Conservation (phyloP, 2,113 vertebrate genomes). For the Leucoraja erinaceus region DNA sequence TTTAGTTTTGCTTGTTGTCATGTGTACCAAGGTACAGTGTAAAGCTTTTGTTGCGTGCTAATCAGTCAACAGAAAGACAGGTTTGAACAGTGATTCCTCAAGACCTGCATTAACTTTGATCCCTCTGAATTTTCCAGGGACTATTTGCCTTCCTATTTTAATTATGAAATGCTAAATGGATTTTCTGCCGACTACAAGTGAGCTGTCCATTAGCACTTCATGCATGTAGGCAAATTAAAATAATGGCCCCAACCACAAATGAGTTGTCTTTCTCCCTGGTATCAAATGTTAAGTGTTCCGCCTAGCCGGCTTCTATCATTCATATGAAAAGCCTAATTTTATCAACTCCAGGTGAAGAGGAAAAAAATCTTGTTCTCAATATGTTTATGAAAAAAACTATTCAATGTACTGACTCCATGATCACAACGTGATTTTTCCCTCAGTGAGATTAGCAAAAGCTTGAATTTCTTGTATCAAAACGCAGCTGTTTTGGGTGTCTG, state of each 20-base stretch:
- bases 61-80: background rate
- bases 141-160: background rate
- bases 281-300: background rate
- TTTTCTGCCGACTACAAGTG: background rate
- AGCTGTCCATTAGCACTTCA: background rate
- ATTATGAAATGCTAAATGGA: background rate
- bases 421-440: background rate
- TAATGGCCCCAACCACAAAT: background rate
- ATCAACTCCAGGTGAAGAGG: background rate
- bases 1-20: too few species aligned
- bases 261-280: background rate
- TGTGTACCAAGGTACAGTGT: too few species aligned
- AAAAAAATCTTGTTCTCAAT: background rate
- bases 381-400: background rate
- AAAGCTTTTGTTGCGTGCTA: too few species aligned
- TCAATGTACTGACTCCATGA: background rate
- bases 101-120: too few species aligned
- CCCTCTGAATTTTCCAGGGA: too few species aligned
- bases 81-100: background rate
- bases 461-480: constrained; percentile 6
- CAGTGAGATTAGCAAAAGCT: constrained; percentile 18
- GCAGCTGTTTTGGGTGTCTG: constrained; percentile 19
- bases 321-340: background rate
- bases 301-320: background rate
- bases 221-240: background rate